A percentile compares a stretch with the other conserved stretches of the same genome.
Conservation (phyloP, 2,888 invertebrate genomes). For the Tholera decimalis region DNA sequence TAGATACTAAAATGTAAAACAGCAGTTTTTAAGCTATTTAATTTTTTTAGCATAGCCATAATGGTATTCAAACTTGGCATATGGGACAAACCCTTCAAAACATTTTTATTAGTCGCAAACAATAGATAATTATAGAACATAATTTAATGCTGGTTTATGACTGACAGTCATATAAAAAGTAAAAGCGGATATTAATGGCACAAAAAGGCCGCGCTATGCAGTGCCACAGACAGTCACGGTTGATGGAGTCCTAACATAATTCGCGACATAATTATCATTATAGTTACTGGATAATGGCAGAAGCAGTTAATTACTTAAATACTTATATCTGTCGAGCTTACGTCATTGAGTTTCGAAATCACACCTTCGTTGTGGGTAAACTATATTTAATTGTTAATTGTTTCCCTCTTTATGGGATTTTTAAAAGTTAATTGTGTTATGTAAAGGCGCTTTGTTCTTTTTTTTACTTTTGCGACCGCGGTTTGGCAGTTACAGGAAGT, state of each 20-base stretch:
- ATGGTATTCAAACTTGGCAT: neutral
- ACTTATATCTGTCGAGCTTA: slow-evolving; percentile 38
- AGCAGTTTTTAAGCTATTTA: too few relatives aligned
- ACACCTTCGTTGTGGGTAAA: slow-evolving; percentile 54
- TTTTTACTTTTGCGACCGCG: neutral
- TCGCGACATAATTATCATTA: slow-evolving; percentile 57
- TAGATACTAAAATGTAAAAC: too few relatives aligned
- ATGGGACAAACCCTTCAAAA: slow-evolving; percentile 13
- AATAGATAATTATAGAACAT: slow-evolving; percentile 28
- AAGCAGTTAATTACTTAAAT: slow-evolving; percentile 50
- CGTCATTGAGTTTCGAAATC: slow-evolving; percentile 62
- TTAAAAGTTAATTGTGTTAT: slow-evolving; percentile 25
- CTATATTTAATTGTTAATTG: slow-evolving; percentile 55
- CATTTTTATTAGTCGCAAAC: neutral
- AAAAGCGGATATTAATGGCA: slow-evolving; percentile 47
- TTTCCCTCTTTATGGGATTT: slow-evolving; percentile 35
- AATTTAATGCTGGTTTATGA: slow-evolving; percentile 14
- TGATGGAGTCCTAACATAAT: slow-evolving; percentile 40
- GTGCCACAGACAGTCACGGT: slow-evolving; percentile 38
- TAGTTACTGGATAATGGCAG: slow-evolving; percentile 58
- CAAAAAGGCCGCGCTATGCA: slow-evolving; percentile 32
- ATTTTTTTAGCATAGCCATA: neutral
- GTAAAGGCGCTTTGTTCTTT: slow-evolving; percentile 27
- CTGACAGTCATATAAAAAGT: slow-evolving; percentile 46
- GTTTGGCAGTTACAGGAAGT: slow-evolving; percentile 16